Evolutionary conservation across 2,113 vertebrate species (phyloP), one percentile per base, ranked within the genome.

Genomic region (Pituophis catenifer): DNA sequence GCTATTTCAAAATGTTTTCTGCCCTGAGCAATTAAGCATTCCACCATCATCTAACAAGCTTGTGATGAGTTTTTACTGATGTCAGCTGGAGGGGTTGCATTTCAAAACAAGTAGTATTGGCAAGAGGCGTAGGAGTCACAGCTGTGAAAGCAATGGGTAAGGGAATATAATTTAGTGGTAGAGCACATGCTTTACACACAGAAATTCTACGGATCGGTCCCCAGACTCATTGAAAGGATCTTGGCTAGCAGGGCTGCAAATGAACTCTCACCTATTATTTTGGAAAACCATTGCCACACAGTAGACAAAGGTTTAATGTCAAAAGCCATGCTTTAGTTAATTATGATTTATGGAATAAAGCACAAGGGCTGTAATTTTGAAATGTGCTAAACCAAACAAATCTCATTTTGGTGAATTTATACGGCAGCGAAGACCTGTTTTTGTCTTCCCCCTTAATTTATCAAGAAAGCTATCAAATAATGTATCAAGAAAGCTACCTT

Each of bases 1-100:
- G 65, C 33, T 89, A 89, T 91, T 94, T 91, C 33, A 85, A 55
- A 38, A 48, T 29, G 70, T 55, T 62, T 26, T 48, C 88, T 54
- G 88, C 93, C 55, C 26, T 19, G 13, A 29, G 24, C 70, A 62
- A 85, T 86, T 85, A 65, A 89, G 55, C 86, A 86, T 92, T 94
- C 88, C 88, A 86, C 65, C 44, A 57, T 53, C 57, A 23, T 15
- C 91, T 92, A 92, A 92, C 90, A 94, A 90, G 93, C 88, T 91
- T 54, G 57, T 92, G 90, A 54, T 92, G 90, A 94, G 90, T 86
- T 94, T 86, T 33, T 94, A 55, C 88, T 89, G 48, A 62, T 93
- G 92, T 85, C 70, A 44, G 48, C 52, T 81, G 87, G 38, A 91
- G 90, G 87, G 75, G n/a, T 86, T 94, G 88, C 55, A 92, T 93